Base-by-base conservation (phyloP, 2,113 vertebrate species). In the Pterocles orientalis region DNA sequence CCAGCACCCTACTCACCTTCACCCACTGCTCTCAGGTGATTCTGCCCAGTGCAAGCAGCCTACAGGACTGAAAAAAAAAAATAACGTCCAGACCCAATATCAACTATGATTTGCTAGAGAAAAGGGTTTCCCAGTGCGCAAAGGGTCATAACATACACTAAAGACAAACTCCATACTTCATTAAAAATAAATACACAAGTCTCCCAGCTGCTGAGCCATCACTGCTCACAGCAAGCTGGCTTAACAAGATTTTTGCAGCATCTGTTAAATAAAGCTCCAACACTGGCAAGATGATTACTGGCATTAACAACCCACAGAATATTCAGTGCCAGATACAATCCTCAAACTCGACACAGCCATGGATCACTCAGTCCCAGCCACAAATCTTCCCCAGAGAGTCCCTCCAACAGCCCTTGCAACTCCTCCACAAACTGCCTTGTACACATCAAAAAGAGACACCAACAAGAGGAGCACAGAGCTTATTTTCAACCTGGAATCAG, bases 161-260 rank as follows among this genome's bases (percentile, higher is more conserved):
- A 83, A 86, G 39, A 92, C n/a, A 88, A 87, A 78, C 18, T 36
- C 51, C 48, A 24, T 7, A 48, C 6, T 64, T 72, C n/a, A 76
- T 78, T 70, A 84, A 88, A 90, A 94, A 81, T 41, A 94, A 92
- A 92, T 36, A 61, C 10, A 91, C 57, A 56, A 50, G 39, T 62
- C 65, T 89, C 57, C 29, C 34, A 78, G 62, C 41, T 79, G 84
- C 61, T 83, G 36, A 94, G 53, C 84, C 61, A 80, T 77, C 24
- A 0, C 43, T 85, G 61, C 31, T 94, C 34, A 50, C 8, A 76
- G 50, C 48, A 84, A 94, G 43, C 48, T 86, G 71, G 56, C 58
- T 77, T 87, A 45, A 25, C 39, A 58, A 41, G 26, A 19, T 56
- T 43, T 86, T 60, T 72, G 50, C 51, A 77, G 19, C n/a, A 91